phyloP scores from a whole-genome alignment of 1,140 invertebrate genomes.

The Calliopsis andreniformis region DNA sequence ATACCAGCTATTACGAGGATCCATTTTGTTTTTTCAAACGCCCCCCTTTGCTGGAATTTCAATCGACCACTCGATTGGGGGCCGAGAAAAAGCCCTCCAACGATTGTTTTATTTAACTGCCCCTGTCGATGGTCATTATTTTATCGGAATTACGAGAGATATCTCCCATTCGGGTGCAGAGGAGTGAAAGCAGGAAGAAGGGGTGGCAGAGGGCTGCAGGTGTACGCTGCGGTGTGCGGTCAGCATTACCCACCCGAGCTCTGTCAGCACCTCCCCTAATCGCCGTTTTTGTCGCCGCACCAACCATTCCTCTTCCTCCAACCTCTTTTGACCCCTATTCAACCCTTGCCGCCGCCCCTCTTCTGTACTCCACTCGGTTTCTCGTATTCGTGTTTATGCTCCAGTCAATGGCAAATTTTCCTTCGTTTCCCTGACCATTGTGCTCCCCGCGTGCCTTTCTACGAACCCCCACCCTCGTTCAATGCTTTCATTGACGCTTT shows the following conservation, averaged over 20 bases:
- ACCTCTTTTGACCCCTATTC: conserved; percentile 39
- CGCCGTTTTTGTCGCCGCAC: conserved; percentile 66
- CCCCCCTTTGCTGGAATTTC: conserved; percentile 19
- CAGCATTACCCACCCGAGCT: conserved; percentile 65
- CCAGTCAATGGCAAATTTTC: conserved; percentile 30
- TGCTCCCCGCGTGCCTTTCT: not conserved
- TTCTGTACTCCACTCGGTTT: conserved; percentile 9
- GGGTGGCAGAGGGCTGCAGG: conserved; percentile 46
- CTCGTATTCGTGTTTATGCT: conserved; percentile 51
- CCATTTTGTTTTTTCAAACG: not conserved
- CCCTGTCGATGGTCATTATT: conserved; percentile 61
- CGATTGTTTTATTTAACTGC: conserved; percentile 59
- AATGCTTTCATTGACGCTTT: not conserved
- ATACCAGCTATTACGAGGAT: not conserved
- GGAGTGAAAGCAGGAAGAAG: not conserved
- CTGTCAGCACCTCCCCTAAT: conserved; percentile 71
- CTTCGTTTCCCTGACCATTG: conserved; percentile 27
- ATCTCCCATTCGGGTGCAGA: conserved; percentile 31
- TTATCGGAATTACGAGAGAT: conserved; percentile 56
- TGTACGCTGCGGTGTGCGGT: conserved; percentile 65
- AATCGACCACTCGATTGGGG: not conserved
- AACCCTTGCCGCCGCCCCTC: not conserved
- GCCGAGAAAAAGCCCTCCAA: conserved; percentile 25
- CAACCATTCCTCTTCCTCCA: conserved; percentile 62
- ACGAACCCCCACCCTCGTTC: not conserved